Percentiles rank a stretch among this genome's conserved stretches.
These are phyloP conservation scores for Ormia ochracea DNA, from an alignment of 2,888 invertebrate genomes.

Conservation along the genomic window DNA sequence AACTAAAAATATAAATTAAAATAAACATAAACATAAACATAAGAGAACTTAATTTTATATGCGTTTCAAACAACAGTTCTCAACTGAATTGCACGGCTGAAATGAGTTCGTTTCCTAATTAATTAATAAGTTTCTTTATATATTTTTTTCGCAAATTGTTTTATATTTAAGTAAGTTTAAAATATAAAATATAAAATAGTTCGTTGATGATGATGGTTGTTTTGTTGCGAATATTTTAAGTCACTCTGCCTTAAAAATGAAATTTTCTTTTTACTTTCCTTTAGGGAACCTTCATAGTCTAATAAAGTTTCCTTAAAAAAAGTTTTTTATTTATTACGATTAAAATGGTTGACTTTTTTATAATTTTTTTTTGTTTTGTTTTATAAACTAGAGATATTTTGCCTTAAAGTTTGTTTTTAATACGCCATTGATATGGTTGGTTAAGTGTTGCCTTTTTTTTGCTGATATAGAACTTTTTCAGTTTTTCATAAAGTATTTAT, in stretches of 20 bases:
- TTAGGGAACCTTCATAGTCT: conserved; percentile 6
- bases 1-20: neutral
- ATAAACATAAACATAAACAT: no score
- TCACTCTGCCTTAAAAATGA: conserved; percentile 54
- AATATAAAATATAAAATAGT: no score
- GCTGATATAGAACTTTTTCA: conserved; percentile 69
- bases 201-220: conserved; percentile 48
- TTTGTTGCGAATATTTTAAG: conserved; percentile 34
- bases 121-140: neutral
- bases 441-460: conserved; percentile 70
- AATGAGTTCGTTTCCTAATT: no score
- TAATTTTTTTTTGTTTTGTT: conserved; percentile 30
- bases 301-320: neutral
- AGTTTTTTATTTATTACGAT: conserved; percentile 52
- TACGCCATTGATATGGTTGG: conserved; percentile 74
- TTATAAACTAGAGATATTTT: conserved; percentile 42
- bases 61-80: neutral
- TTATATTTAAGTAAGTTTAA: conserved; percentile 23
- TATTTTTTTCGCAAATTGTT: conserved; percentile 17
- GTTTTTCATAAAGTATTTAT: conserved; percentile 48
- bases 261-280: neutral
- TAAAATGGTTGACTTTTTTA: no score
- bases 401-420: conserved; percentile 59
- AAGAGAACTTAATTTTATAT: no score
- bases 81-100: conserved; percentile 26